These are phyloP conservation scores for Patella caerulea DNA, from an alignment of 2,888 invertebrate genomes.

Conservation along the genomic window DNA sequence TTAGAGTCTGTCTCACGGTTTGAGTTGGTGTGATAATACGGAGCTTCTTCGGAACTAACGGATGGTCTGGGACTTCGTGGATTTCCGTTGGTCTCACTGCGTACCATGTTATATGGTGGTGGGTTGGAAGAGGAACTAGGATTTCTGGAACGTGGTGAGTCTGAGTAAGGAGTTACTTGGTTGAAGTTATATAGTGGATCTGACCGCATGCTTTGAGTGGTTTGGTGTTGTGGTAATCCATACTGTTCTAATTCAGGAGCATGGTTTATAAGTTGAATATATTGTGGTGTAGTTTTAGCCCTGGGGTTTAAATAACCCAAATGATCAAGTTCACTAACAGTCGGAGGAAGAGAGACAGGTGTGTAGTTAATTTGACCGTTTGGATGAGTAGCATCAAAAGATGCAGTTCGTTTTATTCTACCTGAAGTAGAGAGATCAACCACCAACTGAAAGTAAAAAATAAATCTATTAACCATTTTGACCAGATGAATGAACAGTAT, in stretches of 20 bases:
- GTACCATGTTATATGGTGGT: constrained; percentile 9
- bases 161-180: constrained; percentile 1
- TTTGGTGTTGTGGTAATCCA: neutral
- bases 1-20: constrained; percentile 10
- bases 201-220: neutral
- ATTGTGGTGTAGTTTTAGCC: constrained; percentile 28
- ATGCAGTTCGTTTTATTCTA: constrained; percentile 37
- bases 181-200: constrained; percentile 13
- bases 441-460: constrained; percentile 14
- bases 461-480: too few species aligned
- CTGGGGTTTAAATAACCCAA: constrained; percentile 43
- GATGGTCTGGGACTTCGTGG: constrained; percentile 24
- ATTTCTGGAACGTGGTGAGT: constrained; percentile 20
- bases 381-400: constrained; percentile 31
- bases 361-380: neutral
- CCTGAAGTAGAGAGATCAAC: constrained; percentile 37
- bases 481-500: too few species aligned
- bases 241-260: constrained; percentile 29
- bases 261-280: constrained; percentile 39
- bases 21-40: constrained; percentile 18
- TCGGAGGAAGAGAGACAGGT: neutral
- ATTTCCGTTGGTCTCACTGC: constrained; percentile 23
- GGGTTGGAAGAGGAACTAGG: constrained; percentile 19
- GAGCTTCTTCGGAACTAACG: constrained; percentile 16
- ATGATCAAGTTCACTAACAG: constrained; percentile 36